Conservation (phyloP, 2,797 vertebrate species). For the Pangasius macronema region DNA sequence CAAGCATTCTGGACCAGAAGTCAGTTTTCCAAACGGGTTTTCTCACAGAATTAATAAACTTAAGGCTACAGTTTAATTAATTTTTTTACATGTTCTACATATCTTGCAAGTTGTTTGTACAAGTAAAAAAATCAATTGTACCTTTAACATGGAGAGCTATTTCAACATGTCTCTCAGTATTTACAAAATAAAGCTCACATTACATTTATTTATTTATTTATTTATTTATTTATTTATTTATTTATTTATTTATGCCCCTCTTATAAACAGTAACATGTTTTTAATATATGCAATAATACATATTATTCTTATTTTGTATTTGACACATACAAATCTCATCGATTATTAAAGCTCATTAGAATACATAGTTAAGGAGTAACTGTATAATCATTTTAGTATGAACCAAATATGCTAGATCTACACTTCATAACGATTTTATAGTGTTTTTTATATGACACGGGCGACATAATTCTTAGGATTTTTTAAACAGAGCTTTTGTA, state of each 20-base stretch:
- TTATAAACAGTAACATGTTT: not conserved
- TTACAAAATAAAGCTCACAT: not conserved
- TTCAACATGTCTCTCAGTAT: not conserved
- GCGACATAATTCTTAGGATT: not conserved
- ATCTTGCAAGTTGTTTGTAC: too few relatives aligned
- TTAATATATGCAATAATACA: not conserved
- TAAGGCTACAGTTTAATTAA: not conserved
- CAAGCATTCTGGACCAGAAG: not conserved
- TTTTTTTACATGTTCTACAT: not conserved
- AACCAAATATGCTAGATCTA: not conserved
- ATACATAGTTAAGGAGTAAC: not conserved
- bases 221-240: not conserved
- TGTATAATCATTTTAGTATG: too few relatives aligned
- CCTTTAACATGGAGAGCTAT: not conserved
- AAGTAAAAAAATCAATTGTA: not conserved
- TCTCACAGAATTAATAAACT: not conserved
- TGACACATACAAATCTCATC: not conserved
- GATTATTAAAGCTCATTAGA: not conserved
- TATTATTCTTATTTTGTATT: not conserved
- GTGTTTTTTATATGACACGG: not conserved
- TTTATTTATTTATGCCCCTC: not conserved
- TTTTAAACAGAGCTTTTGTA: not conserved
- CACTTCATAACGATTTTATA: not conserved
- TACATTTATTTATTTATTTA: not conserved
- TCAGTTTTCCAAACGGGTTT: not conserved